Evolutionary conservation across 1,140 invertebrate genomes (phyloP).

Genomic region (Drosophila kurseongensis): DNA sequence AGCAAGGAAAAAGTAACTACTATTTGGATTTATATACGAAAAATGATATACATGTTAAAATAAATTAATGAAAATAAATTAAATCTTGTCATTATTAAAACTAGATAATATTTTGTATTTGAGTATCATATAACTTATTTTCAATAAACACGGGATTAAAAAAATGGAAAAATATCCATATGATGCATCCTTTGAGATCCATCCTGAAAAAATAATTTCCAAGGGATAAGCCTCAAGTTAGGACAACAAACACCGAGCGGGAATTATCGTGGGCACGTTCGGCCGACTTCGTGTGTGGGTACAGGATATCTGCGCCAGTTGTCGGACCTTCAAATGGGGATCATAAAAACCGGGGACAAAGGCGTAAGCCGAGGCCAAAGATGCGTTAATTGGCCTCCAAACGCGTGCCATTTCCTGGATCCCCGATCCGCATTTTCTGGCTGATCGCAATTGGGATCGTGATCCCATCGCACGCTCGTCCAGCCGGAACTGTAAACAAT

Average conservation of each 20-base stretch:
- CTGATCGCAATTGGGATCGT: conserved; percentile 47
- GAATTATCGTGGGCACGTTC: conserved; percentile 42
- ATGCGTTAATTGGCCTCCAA: conserved; percentile 72
- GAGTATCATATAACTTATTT: too few species aligned
- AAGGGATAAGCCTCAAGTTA: conserved; percentile 18
- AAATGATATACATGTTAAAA: too few species aligned
- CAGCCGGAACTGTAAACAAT: conserved; percentile 82
- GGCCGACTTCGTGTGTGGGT: conserved; percentile 63
- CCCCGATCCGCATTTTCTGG: conserved; percentile 7
- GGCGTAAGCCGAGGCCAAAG: conserved; percentile 68
- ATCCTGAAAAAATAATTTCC: conserved; percentile 18
- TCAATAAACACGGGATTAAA: too few species aligned
- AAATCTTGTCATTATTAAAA: too few species aligned
- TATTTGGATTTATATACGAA: too few species aligned
- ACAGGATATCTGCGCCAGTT: conserved; percentile 68
- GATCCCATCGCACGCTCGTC: conserved; percentile 65
- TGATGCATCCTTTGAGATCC: neutral
- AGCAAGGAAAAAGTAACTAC: too few species aligned
- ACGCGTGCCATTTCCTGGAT: conserved; percentile 72
- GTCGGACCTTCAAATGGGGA: conserved; percentile 41
- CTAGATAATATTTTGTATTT: too few species aligned
- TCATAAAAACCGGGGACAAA: conserved; percentile 52
- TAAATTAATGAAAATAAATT: too few species aligned
- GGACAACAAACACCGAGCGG: conserved; percentile 5
- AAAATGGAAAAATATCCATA: neutral